Evolutionary conservation across 2,797 vertebrate species (phyloP).

Genomic region (Intellagama lesueurii): DNA sequence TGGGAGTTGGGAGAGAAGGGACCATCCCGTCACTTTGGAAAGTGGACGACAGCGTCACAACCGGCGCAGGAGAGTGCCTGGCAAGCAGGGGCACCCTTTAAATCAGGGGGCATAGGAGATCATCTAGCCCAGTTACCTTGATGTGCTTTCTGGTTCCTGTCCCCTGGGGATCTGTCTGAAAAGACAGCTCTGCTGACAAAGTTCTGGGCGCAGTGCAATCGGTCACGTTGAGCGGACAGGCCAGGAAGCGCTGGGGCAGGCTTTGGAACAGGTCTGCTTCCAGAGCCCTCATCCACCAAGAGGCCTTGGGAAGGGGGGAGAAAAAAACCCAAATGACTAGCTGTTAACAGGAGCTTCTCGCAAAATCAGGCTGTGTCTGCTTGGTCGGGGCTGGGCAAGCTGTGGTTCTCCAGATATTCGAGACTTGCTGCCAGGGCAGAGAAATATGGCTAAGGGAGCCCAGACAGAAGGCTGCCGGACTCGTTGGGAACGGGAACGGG

Average conservation of each 20-base stretch:
- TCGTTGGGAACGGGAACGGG: too few relatives aligned
- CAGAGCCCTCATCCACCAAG: constrained; percentile 57
- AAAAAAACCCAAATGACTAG: neutral
- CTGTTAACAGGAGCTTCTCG: neutral
- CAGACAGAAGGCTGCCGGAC: too few relatives aligned
- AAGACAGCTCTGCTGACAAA: constrained; percentile 49
- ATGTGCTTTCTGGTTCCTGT: constrained; percentile 63
- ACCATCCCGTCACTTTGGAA: neutral
- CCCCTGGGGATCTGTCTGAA: constrained; percentile 53
- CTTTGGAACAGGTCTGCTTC: constrained; percentile 57
- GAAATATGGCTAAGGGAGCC: too few relatives aligned
- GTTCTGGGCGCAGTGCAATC: constrained; percentile 25
- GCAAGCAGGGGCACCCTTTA: neutral
- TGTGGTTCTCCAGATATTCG: too few relatives aligned
- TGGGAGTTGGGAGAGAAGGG: neutral
- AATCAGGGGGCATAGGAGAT: too few relatives aligned
- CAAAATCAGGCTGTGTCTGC: too few relatives aligned
- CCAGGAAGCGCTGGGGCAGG: constrained; percentile 51
- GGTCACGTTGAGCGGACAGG: constrained; percentile 49
- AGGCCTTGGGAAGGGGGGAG: constrained; percentile 61
- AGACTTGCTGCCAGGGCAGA: too few relatives aligned
- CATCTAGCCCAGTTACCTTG: constrained; percentile 64
- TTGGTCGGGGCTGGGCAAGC: too few relatives aligned
- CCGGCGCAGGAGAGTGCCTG: neutral
- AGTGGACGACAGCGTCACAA: neutral